A percentile compares a stretch with the other conserved stretches of the same genome.
These are phyloP conservation scores for Galeopterus variegatus DNA, from an alignment of 2,113 vertebrate genomes.

Conservation along the genomic window DNA sequence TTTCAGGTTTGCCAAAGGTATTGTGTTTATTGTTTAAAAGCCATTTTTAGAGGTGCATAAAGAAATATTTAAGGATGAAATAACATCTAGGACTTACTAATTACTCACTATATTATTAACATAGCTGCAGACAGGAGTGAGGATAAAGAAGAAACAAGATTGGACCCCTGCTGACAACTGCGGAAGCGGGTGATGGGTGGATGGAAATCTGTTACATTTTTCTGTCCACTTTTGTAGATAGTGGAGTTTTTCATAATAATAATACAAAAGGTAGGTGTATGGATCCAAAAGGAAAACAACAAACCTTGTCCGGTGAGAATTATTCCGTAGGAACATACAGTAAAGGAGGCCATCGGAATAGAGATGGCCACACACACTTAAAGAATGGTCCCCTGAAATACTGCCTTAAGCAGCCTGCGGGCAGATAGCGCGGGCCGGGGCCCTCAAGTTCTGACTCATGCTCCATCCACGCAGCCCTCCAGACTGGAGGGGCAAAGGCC, in stretches of 20 bases:
- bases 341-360: background rate
- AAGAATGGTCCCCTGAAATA: background rate
- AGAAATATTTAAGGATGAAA: slow-evolving; percentile 10
- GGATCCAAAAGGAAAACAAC: background rate
- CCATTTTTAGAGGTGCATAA: background rate
- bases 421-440: background rate
- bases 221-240: background rate
- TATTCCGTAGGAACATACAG: background rate
- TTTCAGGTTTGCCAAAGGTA: background rate
- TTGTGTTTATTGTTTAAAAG: background rate
- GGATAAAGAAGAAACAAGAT: background rate
- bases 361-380: background rate
- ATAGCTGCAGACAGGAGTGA: background rate
- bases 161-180: background rate
- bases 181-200: background rate
- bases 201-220: background rate
- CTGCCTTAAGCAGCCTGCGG: background rate
- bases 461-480: background rate
- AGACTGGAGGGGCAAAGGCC: background rate
- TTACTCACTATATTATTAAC: background rate
- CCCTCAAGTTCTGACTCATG: background rate
- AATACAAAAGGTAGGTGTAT: fast-evolving
- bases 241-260: background rate
- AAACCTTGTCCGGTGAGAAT: background rate
- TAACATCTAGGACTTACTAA: background rate